Percentiles rank a stretch among this genome's conserved stretches.
Evolutionary conservation across 2,888 invertebrate species (phyloP).

Genomic region (Clivina fossor): DNA sequence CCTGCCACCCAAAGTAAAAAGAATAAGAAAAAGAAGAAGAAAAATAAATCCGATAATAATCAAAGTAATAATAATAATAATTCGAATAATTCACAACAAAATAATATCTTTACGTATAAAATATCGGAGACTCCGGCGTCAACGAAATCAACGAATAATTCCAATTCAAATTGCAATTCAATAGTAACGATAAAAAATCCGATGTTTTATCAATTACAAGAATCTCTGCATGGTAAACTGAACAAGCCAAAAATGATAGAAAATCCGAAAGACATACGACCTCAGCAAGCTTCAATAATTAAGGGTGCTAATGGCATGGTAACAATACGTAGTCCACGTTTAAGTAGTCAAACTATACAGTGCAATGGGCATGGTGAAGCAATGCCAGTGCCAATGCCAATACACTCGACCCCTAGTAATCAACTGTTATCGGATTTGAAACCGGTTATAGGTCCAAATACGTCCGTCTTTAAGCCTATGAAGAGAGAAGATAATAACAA

Average conservation of each 20-base stretch:
- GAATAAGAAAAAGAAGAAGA: constrained; percentile 59
- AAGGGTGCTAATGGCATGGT: constrained; percentile 79
- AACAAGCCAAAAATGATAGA: constrained; percentile 51
- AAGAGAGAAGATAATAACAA: constrained; percentile 19
- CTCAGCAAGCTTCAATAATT: constrained; percentile 66
- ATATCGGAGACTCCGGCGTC: constrained; percentile 1
- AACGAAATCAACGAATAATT: constrained; percentile 10
- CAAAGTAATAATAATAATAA: constrained; percentile 37
- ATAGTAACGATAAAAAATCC: constrained; percentile 80
- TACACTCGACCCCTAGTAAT: constrained; percentile 35
- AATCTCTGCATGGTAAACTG: constrained; percentile 54
- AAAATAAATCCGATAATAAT: constrained; percentile 50
- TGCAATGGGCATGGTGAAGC: constrained; percentile 41
- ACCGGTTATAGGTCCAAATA: constrained; percentile 44
- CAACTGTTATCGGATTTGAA: constrained; percentile 45
- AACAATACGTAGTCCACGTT: constrained; percentile 75
- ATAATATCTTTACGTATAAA: constrained; percentile 16
- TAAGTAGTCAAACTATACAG: constrained; percentile 59
- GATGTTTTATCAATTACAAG: constrained; percentile 63
- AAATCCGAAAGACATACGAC: constrained; percentile 45
- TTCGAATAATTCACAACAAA: constrained; percentile 35
- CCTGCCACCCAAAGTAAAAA: constrained; percentile 36
- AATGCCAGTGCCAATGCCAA: constrained; percentile 9
- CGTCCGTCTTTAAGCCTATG: constrained; percentile 20
- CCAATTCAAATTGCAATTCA: constrained; percentile 49